A percentile compares a stretch with the other conserved stretches of the same genome.
These are phyloP conservation scores for Falco cherrug DNA, from an alignment of 2,797 vertebrate species.

Conservation along the genomic window DNA sequence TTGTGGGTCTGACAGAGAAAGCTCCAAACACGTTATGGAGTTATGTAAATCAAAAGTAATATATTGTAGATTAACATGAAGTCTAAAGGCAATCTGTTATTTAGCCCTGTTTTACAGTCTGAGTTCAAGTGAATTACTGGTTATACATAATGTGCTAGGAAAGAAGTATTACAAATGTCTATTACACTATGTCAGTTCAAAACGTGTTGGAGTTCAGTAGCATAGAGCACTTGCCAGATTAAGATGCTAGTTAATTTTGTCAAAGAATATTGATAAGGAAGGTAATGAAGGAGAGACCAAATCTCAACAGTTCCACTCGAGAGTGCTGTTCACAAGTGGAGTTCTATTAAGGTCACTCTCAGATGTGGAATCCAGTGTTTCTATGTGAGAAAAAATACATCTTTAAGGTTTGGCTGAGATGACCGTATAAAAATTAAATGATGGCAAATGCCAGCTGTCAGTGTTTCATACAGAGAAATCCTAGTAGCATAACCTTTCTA, in stretches of 20 bases:
- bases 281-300: not conserved
- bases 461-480: slow-evolving; percentile 48
- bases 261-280: not conserved
- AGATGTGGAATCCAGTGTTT: not conserved
- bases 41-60: not conserved
- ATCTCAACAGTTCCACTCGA: not conserved
- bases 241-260: not conserved
- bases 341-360: not conserved
- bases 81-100: not conserved
- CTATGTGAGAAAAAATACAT: not conserved
- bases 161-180: not conserved
- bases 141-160: not conserved
- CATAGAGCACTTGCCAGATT: not conserved
- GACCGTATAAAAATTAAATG: slow-evolving; percentile 3
- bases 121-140: not conserved
- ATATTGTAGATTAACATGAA: not conserved
- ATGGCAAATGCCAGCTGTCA: not conserved
- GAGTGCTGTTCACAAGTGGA: not conserved
- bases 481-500: slow-evolving; percentile 35
- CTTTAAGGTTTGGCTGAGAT: not conserved
- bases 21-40: not conserved
- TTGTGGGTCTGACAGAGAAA: not conserved
- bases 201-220: not conserved
- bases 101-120: not conserved
- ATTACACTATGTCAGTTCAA: not conserved